Base-by-base conservation (phyloP, 1,140 invertebrate genomes). In the Macrobrachium nipponense region DNA sequence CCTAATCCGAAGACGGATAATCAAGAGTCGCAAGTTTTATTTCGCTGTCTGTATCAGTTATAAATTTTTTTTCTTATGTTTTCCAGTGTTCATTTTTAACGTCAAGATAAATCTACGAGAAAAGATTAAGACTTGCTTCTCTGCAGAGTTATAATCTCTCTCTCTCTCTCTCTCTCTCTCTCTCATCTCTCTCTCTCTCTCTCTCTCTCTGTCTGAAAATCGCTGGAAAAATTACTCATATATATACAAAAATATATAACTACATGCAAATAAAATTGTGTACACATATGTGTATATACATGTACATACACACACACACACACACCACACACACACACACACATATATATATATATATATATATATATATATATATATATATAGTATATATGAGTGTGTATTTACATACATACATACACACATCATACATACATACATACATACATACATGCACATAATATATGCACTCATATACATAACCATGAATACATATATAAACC, bases 261-360 rank as follows among this genome's bases (percentile, higher is more conserved):
- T 68, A 27, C 20, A 27, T 68, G 14, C 20, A 27, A 20, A 27
- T 68, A 27, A 20, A 27, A 20, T 12, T 68, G 14, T 68, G 14
- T 68, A 27, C 20, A 27, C 20, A 27, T 66, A 20, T 27, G n/a
- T 11, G 12, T 66, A 27, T n/a, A 66, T 66, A 20, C 7, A 20
- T 27, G 15, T 20, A 66, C 8, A 27, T 18, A 27, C 23, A 20
- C 6, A n/a, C 2, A 20, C 15, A 66, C 11, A 20, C 6, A 20
- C 64, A 66, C 11, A 20, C 15, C 7, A 20, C 17, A n/a, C 8
- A 18, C n/a, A n/a, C n/a, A 11, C n/a, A 66, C 17, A 66, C 0
- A 66, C n/a, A 66, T 66, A 66, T 66, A 66, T 66, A 66, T 66
- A 66, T 66, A n/a, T 66, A 18, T 66, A 66, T 66, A 18, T 66